phyloP scores from a whole-genome alignment of 2,888 invertebrate genomes.

The Abrostola triplasia region DNA sequence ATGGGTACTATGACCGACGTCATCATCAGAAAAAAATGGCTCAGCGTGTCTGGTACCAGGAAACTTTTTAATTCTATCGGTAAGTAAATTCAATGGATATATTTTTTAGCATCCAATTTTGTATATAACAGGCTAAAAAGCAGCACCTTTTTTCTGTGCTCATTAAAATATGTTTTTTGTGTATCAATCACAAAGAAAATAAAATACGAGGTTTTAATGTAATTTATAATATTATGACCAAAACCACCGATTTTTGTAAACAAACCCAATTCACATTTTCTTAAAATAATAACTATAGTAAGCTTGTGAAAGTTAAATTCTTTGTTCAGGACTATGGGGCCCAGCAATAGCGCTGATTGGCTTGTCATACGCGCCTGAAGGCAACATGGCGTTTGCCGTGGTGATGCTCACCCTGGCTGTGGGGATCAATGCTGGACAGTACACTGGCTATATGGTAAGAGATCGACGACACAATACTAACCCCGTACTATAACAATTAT shows the following conservation, averaged over 20 bases:
- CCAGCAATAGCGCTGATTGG: slow-evolving; percentile 91
- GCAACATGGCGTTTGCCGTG: slow-evolving; percentile 88
- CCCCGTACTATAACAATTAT: too few species aligned
- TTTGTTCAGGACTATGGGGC: slow-evolving; percentile 74
- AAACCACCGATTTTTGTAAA: too few species aligned
- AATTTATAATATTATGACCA: too few species aligned
- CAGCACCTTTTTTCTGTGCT: neutral
- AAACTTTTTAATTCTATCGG: slow-evolving; percentile 92
- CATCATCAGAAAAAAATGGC: slow-evolving; percentile 85
- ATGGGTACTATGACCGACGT: slow-evolving; percentile 91
- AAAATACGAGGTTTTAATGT: too few species aligned
- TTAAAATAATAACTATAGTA: too few species aligned
- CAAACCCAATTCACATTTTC: too few species aligned
- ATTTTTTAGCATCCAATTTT: too few species aligned
- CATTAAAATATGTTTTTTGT: neutral
- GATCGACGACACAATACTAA: neutral
- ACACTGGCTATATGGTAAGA: slow-evolving; percentile 75
- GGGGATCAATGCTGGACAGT: slow-evolving; percentile 90
- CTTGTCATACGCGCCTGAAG: slow-evolving; percentile 86
- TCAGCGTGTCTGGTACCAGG: slow-evolving; percentile 87
- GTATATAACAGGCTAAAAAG: too few species aligned
- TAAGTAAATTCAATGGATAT: slow-evolving; percentile 51
- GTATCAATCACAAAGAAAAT: too few species aligned
- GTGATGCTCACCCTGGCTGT: slow-evolving; percentile 91
- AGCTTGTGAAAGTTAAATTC: neutral